Evolutionary conservation across 2,888 invertebrate genomes (phyloP).

Genomic region (Drosophila borborema): DNA sequence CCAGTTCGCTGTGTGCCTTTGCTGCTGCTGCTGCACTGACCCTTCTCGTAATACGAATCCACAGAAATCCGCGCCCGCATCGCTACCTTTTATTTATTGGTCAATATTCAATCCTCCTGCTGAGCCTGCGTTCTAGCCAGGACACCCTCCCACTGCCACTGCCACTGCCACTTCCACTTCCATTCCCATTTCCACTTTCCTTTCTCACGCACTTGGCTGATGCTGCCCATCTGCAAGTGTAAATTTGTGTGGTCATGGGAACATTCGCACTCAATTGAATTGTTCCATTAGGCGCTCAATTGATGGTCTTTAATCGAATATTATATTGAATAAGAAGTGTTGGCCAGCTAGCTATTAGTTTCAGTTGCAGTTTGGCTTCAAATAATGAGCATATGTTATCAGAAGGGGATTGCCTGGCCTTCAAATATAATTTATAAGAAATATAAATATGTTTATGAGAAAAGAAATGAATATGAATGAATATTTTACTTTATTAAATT

Average conservation of each 20-base stretch:
- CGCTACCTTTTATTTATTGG: conserved; percentile 55
- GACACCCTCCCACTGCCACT: conserved; percentile 11
- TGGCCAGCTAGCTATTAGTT: conserved; percentile 23
- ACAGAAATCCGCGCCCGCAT: conserved; percentile 54
- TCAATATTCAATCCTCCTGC: conserved; percentile 33
- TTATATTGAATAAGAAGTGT: conserved; percentile 28
- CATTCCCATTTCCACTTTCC: conserved; percentile 1
- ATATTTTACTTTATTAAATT: neutral
- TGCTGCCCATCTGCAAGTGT: conserved; percentile 55
- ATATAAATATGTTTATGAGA: neutral
- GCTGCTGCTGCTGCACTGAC: conserved; percentile 27
- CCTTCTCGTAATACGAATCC: conserved; percentile 50
- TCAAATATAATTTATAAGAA: neutral
- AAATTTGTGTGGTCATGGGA: conserved; percentile 76
- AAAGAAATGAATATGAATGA: too few species aligned
- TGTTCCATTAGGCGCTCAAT: conserved; percentile 57
- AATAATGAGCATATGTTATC: conserved; percentile 38
- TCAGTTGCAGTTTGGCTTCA: conserved; percentile 17
- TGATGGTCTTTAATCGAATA: conserved; percentile 57
- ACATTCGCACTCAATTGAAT: conserved; percentile 69
- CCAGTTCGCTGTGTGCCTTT: conserved; percentile 13
- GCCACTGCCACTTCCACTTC: neutral
- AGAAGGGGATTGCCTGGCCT: neutral
- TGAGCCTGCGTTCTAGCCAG: conserved; percentile 11
- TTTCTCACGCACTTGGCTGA: conserved; percentile 73